These are phyloP conservation scores for Drosophila aldrichi DNA, from an alignment of 2,888 invertebrate genomes.

Conservation along the genomic window DNA sequence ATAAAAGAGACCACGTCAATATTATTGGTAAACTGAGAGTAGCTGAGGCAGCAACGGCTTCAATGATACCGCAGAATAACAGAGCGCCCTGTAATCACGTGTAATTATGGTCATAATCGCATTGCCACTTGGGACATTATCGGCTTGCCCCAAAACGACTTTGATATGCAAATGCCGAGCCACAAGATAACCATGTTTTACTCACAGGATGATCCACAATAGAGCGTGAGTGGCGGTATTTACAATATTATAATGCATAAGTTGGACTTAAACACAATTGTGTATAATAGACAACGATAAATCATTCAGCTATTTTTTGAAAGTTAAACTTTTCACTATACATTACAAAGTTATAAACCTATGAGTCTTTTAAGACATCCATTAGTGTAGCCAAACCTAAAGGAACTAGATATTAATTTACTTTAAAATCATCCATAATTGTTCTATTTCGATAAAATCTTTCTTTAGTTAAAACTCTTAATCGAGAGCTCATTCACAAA, in stretches of 20 bases:
- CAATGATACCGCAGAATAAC: conserved; percentile 60
- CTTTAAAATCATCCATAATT: too few relatives aligned
- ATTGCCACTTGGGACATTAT: conserved; percentile 74
- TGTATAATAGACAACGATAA: too few relatives aligned
- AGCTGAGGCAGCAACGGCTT: background rate
- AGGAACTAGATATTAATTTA: too few relatives aligned
- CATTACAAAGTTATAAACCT: too few relatives aligned
- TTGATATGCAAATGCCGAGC: conserved; percentile 74
- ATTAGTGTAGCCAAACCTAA: too few relatives aligned
- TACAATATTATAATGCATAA: background rate
- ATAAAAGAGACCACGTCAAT: conserved; percentile 69
- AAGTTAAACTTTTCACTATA: too few relatives aligned
- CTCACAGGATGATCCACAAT: background rate
- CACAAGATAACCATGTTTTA: conserved; percentile 23
- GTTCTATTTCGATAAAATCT: too few relatives aligned
- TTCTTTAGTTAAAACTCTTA: too few relatives aligned
- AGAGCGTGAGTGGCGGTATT: background rate
- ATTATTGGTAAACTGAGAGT: conserved; percentile 45
- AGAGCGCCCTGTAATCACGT: conserved; percentile 82
- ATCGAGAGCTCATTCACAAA: background rate
- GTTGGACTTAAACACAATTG: background rate
- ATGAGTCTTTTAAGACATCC: too few relatives aligned
- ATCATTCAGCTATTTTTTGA: too few relatives aligned
- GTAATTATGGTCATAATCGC: conserved; percentile 84
- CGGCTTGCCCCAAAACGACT: conserved; percentile 56